Percentiles rank a stretch among this genome's conserved stretches.
Conservation (phyloP, 2,113 vertebrate species). For the Larimichthys polyactis region DNA sequence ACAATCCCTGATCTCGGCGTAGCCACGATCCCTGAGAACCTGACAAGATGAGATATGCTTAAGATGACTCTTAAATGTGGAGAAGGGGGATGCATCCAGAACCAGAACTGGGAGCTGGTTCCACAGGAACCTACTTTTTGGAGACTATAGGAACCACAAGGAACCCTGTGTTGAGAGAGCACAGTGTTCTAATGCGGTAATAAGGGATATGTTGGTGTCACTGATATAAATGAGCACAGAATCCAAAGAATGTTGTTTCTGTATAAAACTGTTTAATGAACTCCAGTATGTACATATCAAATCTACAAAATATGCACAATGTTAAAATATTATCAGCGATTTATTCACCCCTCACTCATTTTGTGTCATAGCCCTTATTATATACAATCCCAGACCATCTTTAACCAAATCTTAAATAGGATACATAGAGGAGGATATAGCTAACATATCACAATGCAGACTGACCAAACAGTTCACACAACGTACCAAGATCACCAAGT, state of each 20-base stretch:
- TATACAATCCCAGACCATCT: constrained; percentile 69
- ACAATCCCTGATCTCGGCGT: no score
- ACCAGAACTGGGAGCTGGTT: no score
- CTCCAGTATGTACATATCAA: constrained; percentile 83
- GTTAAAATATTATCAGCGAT: constrained; percentile 79
- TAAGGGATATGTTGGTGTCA: no score
- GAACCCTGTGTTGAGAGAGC: no score
- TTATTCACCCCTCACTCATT: constrained; percentile 62
- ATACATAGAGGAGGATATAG: constrained; percentile 66
- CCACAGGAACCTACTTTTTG: no score
- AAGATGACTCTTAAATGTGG: no score
- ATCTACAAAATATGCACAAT: constrained; percentile 86
- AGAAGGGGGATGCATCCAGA: no score
- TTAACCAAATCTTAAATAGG: constrained; percentile 70
- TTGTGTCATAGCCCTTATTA: constrained; percentile 76
- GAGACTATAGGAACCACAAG: no score
- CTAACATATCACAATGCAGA: constrained; percentile 66
- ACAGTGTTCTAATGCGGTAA: no score
- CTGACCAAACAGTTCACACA: constrained; percentile 43
- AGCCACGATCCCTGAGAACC: no score
- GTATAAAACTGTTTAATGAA: constrained; percentile 84
- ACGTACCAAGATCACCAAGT: constrained; percentile 61
- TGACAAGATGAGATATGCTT: no score
- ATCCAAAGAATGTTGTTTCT: constrained; percentile 50
- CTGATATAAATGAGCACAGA: background rate